phyloP scores from a whole-genome alignment of 2,888 invertebrate genomes.

The Parnassius glacialis region DNA sequence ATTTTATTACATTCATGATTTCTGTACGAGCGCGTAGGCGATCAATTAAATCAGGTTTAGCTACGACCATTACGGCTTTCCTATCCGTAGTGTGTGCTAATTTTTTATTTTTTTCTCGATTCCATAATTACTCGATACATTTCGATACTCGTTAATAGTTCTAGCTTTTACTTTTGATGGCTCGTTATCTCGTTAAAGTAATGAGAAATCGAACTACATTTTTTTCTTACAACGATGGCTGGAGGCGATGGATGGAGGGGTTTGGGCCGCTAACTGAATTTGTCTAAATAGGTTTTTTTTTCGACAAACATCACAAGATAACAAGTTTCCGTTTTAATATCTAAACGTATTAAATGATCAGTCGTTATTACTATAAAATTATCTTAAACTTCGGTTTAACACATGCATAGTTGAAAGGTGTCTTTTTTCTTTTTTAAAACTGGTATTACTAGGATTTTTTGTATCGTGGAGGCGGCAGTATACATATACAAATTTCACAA shows the following conservation, averaged over 20 bases:
- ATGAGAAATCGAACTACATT: conserved; percentile 16
- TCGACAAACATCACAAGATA: no score
- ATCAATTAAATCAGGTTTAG: conserved; percentile 32
- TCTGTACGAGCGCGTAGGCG: conserved; percentile 30
- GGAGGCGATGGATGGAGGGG: no score
- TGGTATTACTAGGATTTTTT: no score
- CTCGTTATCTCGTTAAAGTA: conserved; percentile 19
- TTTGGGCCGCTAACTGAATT: conserved; percentile 1
- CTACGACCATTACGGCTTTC: conserved; percentile 23
- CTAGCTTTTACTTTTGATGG: conserved; percentile 26
- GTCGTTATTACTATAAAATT: no score
- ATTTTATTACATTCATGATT: conserved; percentile 37
- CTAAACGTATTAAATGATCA: no score
- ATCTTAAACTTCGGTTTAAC: no score
- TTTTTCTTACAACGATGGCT: conserved; percentile 8
- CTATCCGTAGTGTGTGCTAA: conserved; percentile 29
- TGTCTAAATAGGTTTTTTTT: background rate
- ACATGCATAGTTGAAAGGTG: no score
- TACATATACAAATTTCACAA: no score
- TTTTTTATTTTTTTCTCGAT: conserved; percentile 26
- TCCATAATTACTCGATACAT: conserved; percentile 28
- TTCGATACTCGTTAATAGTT: conserved; percentile 25
- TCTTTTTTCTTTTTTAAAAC: no score
- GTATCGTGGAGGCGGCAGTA: no score
- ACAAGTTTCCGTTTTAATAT: no score